A percentile compares a stretch with the other conserved stretches of the same genome.
These are phyloP conservation scores for Caenorhabditis elegans DNA, from an alignment of 1,140 invertebrate species.

Conservation along the genomic window DNA sequence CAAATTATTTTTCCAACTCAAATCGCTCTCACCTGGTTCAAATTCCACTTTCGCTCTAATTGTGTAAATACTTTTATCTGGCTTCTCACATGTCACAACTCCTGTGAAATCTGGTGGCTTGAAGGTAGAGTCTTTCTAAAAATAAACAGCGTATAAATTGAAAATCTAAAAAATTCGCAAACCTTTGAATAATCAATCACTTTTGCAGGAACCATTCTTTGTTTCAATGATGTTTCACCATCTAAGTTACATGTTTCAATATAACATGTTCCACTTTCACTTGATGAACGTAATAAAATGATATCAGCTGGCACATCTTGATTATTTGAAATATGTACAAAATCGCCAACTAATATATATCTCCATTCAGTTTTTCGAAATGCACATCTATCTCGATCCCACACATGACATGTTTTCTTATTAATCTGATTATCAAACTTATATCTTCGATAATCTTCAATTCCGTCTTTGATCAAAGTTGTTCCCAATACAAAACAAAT, in stretches of 20 bases:
- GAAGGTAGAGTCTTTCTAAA: constrained; percentile 70
- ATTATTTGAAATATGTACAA: constrained; percentile 92
- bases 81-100: constrained; percentile 83
- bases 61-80: constrained; percentile 91
- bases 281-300: constrained; percentile 71
- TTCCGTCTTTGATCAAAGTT: constrained; percentile 91
- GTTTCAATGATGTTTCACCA: constrained; percentile 70
- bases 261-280: constrained; percentile 67
- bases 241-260: constrained; percentile 70
- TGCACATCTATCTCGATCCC: constrained; percentile 71
- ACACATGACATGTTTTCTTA: constrained; percentile 84
- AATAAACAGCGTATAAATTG: constrained; percentile 13
- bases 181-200: constrained; percentile 26
- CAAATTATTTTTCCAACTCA: too few relatives aligned
- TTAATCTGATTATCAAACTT: constrained; percentile 89
- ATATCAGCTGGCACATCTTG: constrained; percentile 94
- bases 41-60: constrained; percentile 85
- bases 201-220: constrained; percentile 73
- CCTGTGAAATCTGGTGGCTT: constrained; percentile 75
- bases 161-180: background rate
- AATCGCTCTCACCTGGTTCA: constrained; percentile 30
- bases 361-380: constrained; percentile 87
- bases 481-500: constrained; percentile 89
- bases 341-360: constrained; percentile 84
- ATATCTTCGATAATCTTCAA: constrained; percentile 85